Evolutionary conservation across 2,888 invertebrate species (phyloP), one percentile per base, ranked within the genome.

Genomic region (Rhagophthalmus giganteus): DNA sequence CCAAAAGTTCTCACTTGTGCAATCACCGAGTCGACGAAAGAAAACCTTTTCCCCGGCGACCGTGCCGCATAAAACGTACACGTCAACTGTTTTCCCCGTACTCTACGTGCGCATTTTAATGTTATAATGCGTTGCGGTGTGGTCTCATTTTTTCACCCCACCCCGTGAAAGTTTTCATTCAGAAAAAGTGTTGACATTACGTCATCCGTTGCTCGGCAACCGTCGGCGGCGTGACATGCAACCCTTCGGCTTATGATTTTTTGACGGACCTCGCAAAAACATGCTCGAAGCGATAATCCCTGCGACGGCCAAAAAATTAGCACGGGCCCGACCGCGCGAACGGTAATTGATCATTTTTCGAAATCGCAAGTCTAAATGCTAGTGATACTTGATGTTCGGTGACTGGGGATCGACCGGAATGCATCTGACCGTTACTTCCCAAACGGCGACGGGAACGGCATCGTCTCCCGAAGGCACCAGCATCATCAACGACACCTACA

Each of bases 401-500:
- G 70, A 71, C 55, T 69, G 68, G 70, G 62, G 62, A 53, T 60
- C 63, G 2, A 31, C 47, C 46, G 51, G 47, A 54, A 78, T 78
- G 76, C 77, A 78, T 65, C 71, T 76, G 46, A 76, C 80, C 63
- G 74, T 74, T 63, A 77, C 75, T 71, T 75, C 76, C 60, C 74
- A 75, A 65, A 74, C 75, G 63, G 77, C 78, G 57, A 66, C 69
- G 44, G 84, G 81, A 66, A 79, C 81, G 65, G 82, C 84, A 71
- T 82, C 86, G 69, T 83, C 86, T 50, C 84, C 87, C 72, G 85
- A 85, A 69, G 85, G 85, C 74, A 83, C 83, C 62, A 80, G 83
- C 60, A 76, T 87, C 62, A 81, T 89, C 60, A 88, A 88, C 72
- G 89, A 90, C 76, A 88, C 88, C 57, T 89, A 88, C 78, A 89